These are phyloP conservation scores for Coregonus suidteri DNA, from an alignment of 2,797 vertebrate species.

Conservation along the genomic window DNA sequence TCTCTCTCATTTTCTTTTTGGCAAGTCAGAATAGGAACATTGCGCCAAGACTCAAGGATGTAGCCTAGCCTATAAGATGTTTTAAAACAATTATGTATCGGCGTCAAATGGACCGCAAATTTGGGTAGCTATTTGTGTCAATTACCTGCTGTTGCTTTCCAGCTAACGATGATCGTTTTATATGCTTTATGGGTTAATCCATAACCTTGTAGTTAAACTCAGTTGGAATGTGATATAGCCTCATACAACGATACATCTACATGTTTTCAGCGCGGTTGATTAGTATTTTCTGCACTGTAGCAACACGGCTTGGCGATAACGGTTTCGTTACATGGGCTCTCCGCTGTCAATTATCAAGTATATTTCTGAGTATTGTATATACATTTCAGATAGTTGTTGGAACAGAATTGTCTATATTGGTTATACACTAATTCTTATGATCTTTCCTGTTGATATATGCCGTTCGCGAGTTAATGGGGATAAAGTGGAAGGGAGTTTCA, in stretches of 20 bases:
- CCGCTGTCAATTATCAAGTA: not conserved
- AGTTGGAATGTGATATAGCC: not conserved
- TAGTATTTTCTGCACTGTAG: not conserved
- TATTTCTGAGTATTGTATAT: not conserved
- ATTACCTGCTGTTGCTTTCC: not conserved
- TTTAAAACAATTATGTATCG: not conserved
- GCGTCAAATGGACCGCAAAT: not conserved
- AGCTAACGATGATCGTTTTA: not conserved
- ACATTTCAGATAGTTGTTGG: not conserved
- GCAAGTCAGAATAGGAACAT: not conserved
- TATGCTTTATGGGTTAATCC: not conserved
- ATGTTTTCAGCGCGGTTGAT: not conserved
- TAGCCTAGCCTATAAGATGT: not conserved
- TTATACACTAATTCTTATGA: not conserved
- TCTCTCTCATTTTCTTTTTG: not conserved
- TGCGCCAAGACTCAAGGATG: not conserved
- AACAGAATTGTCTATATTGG: not conserved
- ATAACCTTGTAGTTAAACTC: not conserved
- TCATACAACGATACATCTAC: not conserved
- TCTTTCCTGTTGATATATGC: not conserved
- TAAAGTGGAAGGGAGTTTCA: slow-evolving; percentile 19
- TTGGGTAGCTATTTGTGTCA: not conserved
- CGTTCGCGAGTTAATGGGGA: not conserved
- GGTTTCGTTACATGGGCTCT: slow-evolving; percentile 7
- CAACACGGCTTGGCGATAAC: not conserved